Evolutionary conservation across 2,797 vertebrate genomes (phyloP), one percentile per base, ranked within the genome.

Genomic region (Hyperoplus lanceolatus): DNA sequence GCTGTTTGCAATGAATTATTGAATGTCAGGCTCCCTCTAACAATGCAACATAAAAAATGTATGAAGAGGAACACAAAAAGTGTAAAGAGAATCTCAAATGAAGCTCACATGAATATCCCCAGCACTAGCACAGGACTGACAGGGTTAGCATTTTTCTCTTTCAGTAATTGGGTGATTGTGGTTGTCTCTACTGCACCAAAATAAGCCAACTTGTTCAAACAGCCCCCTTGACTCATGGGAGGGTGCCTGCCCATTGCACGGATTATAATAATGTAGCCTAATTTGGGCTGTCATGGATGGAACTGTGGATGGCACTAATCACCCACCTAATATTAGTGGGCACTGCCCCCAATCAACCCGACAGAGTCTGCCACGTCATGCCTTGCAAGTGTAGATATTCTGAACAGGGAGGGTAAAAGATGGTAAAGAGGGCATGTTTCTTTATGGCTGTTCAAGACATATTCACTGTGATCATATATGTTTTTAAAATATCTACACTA

Each of bases 201-300:
- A 0, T 2, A 49, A 39, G 38, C 39, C 39, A 54, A 43, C 46
- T 53, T 41, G 56, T 50, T 60, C 6, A 60, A 42, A 61, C 38
- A n/a, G 36, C 50, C 11, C 36, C n/a, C 1, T 29, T 61, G 50
- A 43, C 6, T 9, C 0, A 7, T 60, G 39, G 16, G 38, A 55
- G 50, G 56, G 62, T 74, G 50, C 43, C 63, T 66, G 70, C 58
- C 29, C 13, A 70, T 59, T 70, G 42, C 69, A 73, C n/a, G 9
- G 51, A 69, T 58, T 73, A 69, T 62, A 70, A 57, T 66, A 64
- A 69, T 66, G 77, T 51, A 75, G 58, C 13, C 54, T 69, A 71
- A 76, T 77, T 73, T 64, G 55, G 62, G 49, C 67, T 60, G 58
- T 66, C 57, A 55, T 57, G 65, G 45, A 58, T 63, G 48, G 59